Base-by-base conservation (phyloP, 2,113 vertebrate species). In the Phalacrocorax carbo region DNA sequence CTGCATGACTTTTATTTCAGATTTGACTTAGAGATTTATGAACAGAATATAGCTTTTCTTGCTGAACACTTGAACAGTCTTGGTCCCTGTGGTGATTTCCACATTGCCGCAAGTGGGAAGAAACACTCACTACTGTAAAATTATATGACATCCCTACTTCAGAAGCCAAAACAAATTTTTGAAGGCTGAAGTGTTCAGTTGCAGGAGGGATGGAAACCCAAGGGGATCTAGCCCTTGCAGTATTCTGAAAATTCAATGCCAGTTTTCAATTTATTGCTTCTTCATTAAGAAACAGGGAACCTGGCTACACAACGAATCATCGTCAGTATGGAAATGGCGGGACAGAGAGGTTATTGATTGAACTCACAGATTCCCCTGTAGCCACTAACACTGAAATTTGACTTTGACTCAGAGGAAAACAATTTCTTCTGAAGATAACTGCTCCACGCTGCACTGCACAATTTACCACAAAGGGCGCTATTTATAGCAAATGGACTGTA, bases 21-120 rank as follows among this genome's bases (percentile, higher is more conserved):
- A 97, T 96, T 97, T 95, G 76, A 97, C 96, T 97, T 89, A 87
- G 94, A 97, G 97, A 97, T 97, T 97, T 97, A 97, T 87, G 90
- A 97, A 88, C 6, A 12, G 44, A 68, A 94, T 94, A 95, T 83
- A 93, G 96, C 90, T 97, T 96, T 97, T 94, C 91, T 96, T 77
- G 51, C 96, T 95, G 93, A 89, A 97, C 91, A 93, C 91, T 91
- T 93, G 87, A 94, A 78, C 11, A 49, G 20, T 82, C 93, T 95
- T 66, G 40, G 84, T 96, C 85, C 91, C 96, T 65, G 46, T 69
- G 82, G 97, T 91, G 93, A 91, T 85, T 97, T 97, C 90, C 68
- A 76, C 87, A 70, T 65, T 75, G 80, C 86, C 13, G 13, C 80
- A 88, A 94, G 61, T 72, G 38, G 64, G 51, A 88, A 90, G 44